Conservation (phyloP, 2,113 vertebrate species). For the Mellivora capensis region DNA sequence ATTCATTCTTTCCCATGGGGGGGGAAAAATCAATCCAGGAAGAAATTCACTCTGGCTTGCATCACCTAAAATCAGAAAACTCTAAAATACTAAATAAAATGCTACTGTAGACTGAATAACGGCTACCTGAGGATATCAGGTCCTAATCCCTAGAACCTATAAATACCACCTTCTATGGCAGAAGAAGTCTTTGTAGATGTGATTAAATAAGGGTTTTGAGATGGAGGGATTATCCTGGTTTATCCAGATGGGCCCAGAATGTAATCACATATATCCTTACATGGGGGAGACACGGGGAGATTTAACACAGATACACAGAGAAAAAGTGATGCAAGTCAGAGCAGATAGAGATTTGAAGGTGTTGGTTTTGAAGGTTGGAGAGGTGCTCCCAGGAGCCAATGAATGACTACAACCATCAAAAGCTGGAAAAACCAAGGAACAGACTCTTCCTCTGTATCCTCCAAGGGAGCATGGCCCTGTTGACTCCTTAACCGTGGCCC, state of each 20-base stretch:
- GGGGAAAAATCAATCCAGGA: neutral
- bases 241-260: neutral
- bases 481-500: neutral
- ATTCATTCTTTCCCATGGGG: neutral
- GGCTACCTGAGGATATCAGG: neutral
- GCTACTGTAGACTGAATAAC: neutral
- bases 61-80: neutral
- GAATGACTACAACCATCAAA: neutral
- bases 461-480: too few relatives aligned
- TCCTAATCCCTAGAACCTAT: neutral
- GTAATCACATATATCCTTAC: neutral
- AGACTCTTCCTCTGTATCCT: too few relatives aligned
- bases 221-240: neutral
- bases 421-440: neutral
- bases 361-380: neutral
- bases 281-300: neutral
- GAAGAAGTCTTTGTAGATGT: neutral
- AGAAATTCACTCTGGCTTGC: neutral
- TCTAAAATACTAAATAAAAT: neutral
- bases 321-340: neutral
- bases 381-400: neutral
- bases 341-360: neutral
- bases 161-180: neutral
- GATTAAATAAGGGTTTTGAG: neutral
- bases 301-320: neutral